A percentile compares a stretch with the other conserved stretches of the same genome.
These are phyloP conservation scores for Cepphus grylle DNA, from an alignment of 2,113 vertebrate species.

Conservation along the genomic window DNA sequence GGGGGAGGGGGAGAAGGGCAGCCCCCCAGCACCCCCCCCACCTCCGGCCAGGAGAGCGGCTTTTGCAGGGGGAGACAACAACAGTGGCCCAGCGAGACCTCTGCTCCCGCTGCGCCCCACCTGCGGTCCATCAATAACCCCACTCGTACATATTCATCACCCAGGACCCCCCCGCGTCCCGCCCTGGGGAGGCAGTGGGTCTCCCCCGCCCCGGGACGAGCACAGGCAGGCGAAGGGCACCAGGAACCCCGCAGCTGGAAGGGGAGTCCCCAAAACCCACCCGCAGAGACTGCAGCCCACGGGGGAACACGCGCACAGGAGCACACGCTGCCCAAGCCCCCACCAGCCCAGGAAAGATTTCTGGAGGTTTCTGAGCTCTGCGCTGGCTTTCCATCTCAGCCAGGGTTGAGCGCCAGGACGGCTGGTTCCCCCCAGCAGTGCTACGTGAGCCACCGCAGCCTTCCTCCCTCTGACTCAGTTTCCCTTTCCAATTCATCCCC, in stretches of 20 bases:
- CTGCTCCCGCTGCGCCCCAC: background rate
- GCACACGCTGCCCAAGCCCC: background rate
- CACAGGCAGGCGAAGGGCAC: background rate
- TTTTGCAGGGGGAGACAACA: background rate
- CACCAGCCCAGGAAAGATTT: background rate
- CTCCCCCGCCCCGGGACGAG: background rate
- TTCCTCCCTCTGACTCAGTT: background rate
- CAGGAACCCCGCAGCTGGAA: background rate
- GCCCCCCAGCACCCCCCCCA: background rate
- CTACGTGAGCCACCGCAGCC: background rate
- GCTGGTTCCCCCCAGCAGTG: background rate
- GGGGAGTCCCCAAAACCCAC: background rate
- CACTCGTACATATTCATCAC: constrained; percentile 19
- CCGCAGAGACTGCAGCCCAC: background rate
- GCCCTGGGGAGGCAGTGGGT: background rate
- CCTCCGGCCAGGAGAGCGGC: background rate
- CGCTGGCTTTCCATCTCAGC: background rate
- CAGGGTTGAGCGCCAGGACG: background rate
- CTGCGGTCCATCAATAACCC: background rate
- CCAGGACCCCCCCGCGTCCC: accelerated
- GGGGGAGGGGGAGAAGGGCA: background rate
- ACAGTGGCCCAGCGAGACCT: accelerated
- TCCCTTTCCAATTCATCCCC: background rate
- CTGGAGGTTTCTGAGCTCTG: constrained; percentile 10
- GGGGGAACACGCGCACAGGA: accelerated